phyloP scores from a whole-genome alignment of 2,113 vertebrate genomes.

The Pollimyrus isidori region DNA sequence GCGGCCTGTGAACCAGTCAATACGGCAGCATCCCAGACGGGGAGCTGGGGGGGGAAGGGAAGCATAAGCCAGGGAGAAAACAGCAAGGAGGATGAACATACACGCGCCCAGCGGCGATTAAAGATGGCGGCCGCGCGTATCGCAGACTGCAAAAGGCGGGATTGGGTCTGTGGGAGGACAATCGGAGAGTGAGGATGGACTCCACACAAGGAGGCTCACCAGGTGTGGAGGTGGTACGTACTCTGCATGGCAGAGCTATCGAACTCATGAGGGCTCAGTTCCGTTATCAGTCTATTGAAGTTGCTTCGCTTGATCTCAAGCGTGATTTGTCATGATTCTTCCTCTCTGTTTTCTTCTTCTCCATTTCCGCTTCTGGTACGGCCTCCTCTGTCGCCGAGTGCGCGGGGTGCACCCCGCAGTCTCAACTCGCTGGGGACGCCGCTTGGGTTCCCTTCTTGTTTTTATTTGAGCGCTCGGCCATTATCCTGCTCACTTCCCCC shows the following conservation, averaged over 20 bases:
- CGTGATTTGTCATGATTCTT: conserved; percentile 34
- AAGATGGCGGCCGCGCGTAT: conserved; percentile 68
- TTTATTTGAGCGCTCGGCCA: conserved; percentile 34
- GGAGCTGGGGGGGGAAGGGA: conserved; percentile 48
- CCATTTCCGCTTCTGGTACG: conserved; percentile 33
- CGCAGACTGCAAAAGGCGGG: conserved; percentile 60
- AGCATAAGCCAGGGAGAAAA: conserved; percentile 53
- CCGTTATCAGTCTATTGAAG: conserved; percentile 31
- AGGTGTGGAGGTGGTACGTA: conserved; percentile 42
- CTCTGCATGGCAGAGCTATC: conserved; percentile 39
- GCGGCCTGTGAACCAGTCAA: conserved; percentile 71
- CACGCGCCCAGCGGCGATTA: conserved; percentile 66
- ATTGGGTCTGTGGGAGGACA: conserved; percentile 46
- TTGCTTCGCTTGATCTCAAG: conserved; percentile 37
- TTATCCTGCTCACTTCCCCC: conserved; percentile 26
- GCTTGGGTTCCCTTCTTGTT: conserved; percentile 36
- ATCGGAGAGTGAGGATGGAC: conserved; percentile 52
- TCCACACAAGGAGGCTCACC: conserved; percentile 45
- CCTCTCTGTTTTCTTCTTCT: conserved; percentile 12
- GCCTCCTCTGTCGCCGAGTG: conserved; percentile 46
- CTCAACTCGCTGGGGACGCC: conserved; percentile 34
- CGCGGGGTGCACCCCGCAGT: conserved; percentile 51
- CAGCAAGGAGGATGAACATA: conserved; percentile 59
- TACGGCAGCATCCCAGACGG: conserved; percentile 54
- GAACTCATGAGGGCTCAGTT: conserved; percentile 32